phyloP scores from a whole-genome alignment of 2,888 invertebrate genomes.

The Polietes domitor region DNA sequence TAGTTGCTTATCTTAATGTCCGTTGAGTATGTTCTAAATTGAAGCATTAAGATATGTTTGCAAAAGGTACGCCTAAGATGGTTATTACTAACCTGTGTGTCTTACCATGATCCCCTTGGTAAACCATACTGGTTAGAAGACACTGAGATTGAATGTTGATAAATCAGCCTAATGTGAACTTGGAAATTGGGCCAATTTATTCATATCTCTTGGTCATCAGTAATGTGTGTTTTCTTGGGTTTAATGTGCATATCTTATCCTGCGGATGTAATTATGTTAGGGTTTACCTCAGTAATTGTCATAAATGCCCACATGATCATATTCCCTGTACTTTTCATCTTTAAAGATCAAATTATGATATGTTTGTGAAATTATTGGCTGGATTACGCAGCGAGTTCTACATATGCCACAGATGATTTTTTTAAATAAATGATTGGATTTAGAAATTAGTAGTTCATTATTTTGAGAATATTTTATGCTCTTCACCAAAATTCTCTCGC shows the following conservation, averaged over 20 bases:
- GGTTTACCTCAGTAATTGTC: background rate
- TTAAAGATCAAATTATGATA: background rate
- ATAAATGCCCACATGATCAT: background rate
- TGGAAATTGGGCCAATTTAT: background rate
- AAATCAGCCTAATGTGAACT: conserved; percentile 9
- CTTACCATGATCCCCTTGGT: no score
- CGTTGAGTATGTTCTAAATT: background rate
- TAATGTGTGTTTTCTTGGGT: background rate
- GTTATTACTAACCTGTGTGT: no score
- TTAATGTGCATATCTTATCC: background rate
- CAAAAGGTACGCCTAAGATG: background rate
- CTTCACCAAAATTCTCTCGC: no score
- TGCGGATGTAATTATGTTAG: background rate
- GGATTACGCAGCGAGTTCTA: no score
- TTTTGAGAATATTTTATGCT: no score
- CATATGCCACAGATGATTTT: no score
- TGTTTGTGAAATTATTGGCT: no score
- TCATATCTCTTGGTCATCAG: background rate
- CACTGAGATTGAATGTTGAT: background rate
- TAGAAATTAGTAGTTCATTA: no score
- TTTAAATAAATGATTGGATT: no score
- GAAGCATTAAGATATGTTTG: background rate
- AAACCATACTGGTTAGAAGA: background rate
- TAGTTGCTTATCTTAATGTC: background rate
- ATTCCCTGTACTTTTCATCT: background rate